Conservation (phyloP, 2,888 invertebrate genomes). For the Platycheirus rosarum region DNA sequence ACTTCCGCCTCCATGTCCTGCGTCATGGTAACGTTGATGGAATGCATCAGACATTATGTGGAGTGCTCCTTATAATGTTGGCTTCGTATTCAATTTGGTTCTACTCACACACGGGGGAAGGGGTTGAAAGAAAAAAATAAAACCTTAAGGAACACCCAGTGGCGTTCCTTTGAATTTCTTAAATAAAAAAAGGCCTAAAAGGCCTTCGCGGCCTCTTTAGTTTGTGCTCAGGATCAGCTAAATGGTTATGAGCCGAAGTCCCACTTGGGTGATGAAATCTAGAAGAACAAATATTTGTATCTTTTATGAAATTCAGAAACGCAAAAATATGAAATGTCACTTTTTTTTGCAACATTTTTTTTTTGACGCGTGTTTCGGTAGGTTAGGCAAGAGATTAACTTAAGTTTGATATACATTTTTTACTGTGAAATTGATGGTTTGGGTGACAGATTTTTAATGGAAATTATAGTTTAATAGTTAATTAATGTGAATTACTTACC, state of each 20-base stretch:
- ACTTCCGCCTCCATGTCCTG: conserved; percentile 30
- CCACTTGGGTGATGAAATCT: conserved; percentile 75
- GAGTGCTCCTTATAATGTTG: neutral
- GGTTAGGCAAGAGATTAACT: conserved; percentile 45
- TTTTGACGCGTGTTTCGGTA: conserved; percentile 67
- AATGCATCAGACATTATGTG: conserved; percentile 62
- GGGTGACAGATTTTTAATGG: neutral
- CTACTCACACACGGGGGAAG: conserved; percentile 33
- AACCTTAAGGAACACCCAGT: conserved; percentile 11
- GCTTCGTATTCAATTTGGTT: conserved; percentile 22
- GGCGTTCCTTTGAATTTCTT: conserved; percentile 3
- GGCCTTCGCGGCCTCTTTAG: conserved; percentile 66
- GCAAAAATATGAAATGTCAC: conserved; percentile 22
- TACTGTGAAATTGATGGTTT: neutral
- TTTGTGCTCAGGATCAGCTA: conserved; percentile 76
- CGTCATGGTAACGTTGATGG: conserved; percentile 52
- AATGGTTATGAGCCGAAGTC: conserved; percentile 69
- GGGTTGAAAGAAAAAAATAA: neutral
- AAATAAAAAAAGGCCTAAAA: conserved; percentile 36
- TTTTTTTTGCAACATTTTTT: conserved; percentile 41
- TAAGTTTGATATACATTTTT: conserved; percentile 37
- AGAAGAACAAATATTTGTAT: conserved; percentile 20
- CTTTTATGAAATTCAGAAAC: conserved; percentile 16
- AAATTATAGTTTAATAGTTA: neutral
- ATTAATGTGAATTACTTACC: conserved; percentile 30